Percentiles rank a stretch among this genome's conserved stretches.
Evolutionary conservation across 1,140 invertebrate genomes (phyloP).

Genomic region (Brachionus calyciflorus): DNA sequence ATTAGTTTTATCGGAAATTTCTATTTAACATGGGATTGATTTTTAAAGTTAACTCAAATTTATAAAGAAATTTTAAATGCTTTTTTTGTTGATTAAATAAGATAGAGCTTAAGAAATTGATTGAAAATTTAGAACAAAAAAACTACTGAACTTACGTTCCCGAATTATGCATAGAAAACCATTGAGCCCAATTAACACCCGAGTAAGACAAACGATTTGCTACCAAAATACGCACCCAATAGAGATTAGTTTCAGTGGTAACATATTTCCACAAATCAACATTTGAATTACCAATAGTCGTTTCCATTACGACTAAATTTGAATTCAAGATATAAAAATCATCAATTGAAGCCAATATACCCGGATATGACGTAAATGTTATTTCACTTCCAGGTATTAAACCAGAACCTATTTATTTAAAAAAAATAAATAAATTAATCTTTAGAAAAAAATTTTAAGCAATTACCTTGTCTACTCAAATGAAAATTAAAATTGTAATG

Average conservation of each 20-base stretch:
- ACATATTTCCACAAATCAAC: constrained; percentile 65
- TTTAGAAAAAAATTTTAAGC: neutral
- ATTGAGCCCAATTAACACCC: constrained; percentile 70
- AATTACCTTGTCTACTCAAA: constrained; percentile 44
- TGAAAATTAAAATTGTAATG: constrained; percentile 80
- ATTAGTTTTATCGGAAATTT: too few relatives aligned
- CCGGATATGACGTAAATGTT: constrained; percentile 83
- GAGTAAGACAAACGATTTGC: constrained; percentile 76
- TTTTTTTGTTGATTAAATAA: too few relatives aligned
- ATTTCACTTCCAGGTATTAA: constrained; percentile 68
- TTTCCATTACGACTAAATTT: constrained; percentile 65
- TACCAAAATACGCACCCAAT: constrained; percentile 76
- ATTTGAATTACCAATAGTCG: constrained; percentile 73
- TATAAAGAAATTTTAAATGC: too few relatives aligned
- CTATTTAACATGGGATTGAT: too few relatives aligned
- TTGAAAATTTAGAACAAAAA: too few relatives aligned
- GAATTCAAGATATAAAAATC: constrained; percentile 66
- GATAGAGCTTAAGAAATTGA: too few relatives aligned
- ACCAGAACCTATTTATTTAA: constrained; percentile 47
- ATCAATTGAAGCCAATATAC: constrained; percentile 77
- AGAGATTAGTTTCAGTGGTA: constrained; percentile 66
- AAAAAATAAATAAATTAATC: constrained; percentile 40
- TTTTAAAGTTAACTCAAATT: too few relatives aligned
- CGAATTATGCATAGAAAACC: constrained; percentile 69
- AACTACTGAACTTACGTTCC: constrained; percentile 70